Evolutionary conservation across 2,113 vertebrate genomes (phyloP), one percentile per base, ranked within the genome.

Genomic region (Chroicocephalus ridibundus): DNA sequence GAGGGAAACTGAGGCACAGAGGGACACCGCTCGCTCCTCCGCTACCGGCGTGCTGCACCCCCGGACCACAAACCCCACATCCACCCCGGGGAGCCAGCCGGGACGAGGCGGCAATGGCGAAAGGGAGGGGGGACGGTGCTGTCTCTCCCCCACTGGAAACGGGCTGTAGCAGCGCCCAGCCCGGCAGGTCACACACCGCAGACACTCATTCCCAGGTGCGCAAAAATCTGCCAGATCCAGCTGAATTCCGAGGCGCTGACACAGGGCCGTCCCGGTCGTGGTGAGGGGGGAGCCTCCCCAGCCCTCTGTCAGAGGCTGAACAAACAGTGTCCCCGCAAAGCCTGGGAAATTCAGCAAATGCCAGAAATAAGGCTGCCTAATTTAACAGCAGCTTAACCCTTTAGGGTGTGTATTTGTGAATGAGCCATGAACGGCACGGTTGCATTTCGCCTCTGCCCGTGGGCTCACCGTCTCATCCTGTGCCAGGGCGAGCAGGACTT

Each of bases 211-310:
- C 32, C 46, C 81, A 78, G 29, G 10, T 18, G 6, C 2, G 10
- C 31, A 76, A 55, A 86, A 31, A 46, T 6, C 62, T 47, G 51
- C 25, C 1, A 13, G n/a, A 20, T 38, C 25, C 64, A 42, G 82
- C 34, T 11, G 69, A 52, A 40, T 77, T 32, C 54, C 7, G 11
- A 65, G 54, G 40, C 2, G 13, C 70, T 79, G 88, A 24, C 54
- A 57, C 31, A 10, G 29, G 51, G 40, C 64, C 0, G 5, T 24
- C 54, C 38, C 2, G 5, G 32, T 29, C 1, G 0, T 0, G 2
- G 36, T 24, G 32, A 72, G 34, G 4, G 8, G 55, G 27, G 15
- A 38, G 27, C 31, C 81, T 76, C 79, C 47, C 54, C 80, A 88
- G 72, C 52, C 38, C 58, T 22, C n/a, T 5, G 0, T 51, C 88